Conservation (phyloP, 2,888 invertebrate genomes). For the Crioceris asparagi region DNA sequence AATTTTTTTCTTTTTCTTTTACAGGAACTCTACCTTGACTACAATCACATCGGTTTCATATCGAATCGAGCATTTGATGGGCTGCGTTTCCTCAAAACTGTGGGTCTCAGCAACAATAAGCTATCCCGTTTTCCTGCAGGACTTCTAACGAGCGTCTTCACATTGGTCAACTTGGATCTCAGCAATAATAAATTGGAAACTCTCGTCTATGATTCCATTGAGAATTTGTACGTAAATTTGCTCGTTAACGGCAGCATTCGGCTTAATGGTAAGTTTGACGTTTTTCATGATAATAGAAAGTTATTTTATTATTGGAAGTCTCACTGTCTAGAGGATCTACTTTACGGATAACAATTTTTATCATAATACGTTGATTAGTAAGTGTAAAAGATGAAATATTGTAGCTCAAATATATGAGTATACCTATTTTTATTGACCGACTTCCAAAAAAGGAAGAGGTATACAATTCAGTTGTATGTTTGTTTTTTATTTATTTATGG, state of each 20-base stretch:
- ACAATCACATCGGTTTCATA: constrained; percentile 49
- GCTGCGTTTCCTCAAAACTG: constrained; percentile 56
- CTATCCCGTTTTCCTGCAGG: constrained; percentile 60
- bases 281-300: no score
- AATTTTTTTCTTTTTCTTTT: no score
- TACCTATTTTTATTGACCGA: no score
- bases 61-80: constrained; percentile 70
- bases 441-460: no score
- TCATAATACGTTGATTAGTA: no score
- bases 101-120: constrained; percentile 67
- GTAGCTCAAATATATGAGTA: no score
- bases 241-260: constrained; percentile 13
- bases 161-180: constrained; percentile 63
- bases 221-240: constrained; percentile 35
- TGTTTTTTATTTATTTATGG: no score
- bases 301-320: no score
- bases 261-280: constrained; percentile 15
- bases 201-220: constrained; percentile 63
- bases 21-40: constrained; percentile 34
- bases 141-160: constrained; percentile 61
- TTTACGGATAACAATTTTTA: no score
- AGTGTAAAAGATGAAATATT: no score
- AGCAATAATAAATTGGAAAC: constrained; percentile 67
- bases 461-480: no score
- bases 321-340: no score